Evolutionary conservation across 2,113 vertebrate genomes (phyloP), one percentile per base, ranked within the genome.

Genomic region (Sebastes fasciatus): DNA sequence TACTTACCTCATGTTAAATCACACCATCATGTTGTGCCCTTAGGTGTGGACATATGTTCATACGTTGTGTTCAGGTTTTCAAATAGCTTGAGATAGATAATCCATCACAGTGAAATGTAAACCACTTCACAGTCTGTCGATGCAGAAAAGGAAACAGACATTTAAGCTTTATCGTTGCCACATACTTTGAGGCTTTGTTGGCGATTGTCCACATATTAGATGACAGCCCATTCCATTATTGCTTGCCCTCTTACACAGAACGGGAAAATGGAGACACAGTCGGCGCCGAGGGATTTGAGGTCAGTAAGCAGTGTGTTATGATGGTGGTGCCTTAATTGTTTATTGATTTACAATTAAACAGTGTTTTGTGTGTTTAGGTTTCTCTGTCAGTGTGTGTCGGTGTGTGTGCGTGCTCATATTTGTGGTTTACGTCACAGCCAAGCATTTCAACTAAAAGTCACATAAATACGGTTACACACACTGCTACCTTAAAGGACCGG

Each of bases 281-380:
- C 52, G n/a, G 49, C 54, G 21, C 66, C n/a, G 14, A 74, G 85
- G 90, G 91, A 91, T 89, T 84, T 89, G 86, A 91, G 87, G 87
- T 91, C 89, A 89, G 85, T 86, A 34, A 88, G 83, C 77, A 83
- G 83, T 83, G 79, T 86, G 87, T 88, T 91, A 91, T 91, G 85
- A 92, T 65, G 73, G 71, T 45, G 70, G 61, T 75, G 23, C 76
- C 80, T 82, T 92, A 91, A 94, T 89, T 91, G 91, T 92, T 92
- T 92, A 94, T 93, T 86, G 91, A 94, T 94, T 92, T 90, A 86
- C 91, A 92, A 90, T 91, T 90, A 90, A 88, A 84, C 55, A 73
- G 70, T 91, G 82, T 75, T 89, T 79, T 77, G 74, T 89, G 79
- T 78, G 80, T 79, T 68, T 51, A 26, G 77, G 65, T 78, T 86